A percentile compares a stretch with the other conserved stretches of the same genome.
Evolutionary conservation across 2,113 vertebrate genomes (phyloP).

Genomic region (Rhinopomastus cyanomelas): DNA sequence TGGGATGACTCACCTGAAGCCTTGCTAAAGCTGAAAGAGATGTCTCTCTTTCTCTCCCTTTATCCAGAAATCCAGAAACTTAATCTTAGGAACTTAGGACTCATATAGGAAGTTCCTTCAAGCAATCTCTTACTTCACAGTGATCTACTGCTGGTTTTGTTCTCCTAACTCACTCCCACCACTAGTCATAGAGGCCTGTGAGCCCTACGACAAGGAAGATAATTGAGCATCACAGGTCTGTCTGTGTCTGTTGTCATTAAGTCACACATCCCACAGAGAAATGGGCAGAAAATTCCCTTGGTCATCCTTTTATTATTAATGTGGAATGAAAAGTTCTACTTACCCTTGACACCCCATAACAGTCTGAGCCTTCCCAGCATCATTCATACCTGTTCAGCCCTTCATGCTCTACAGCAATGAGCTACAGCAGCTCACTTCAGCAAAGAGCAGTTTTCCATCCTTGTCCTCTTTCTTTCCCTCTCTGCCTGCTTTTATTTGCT

Average conservation of each 20-base stretch:
- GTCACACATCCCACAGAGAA: background rate
- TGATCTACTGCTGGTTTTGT: background rate
- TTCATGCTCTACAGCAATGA: background rate
- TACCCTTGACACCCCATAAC: background rate
- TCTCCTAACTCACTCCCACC: background rate
- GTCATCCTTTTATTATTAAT: background rate
- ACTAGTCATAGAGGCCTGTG: rapidly evolving
- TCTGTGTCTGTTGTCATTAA: background rate
- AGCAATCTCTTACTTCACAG: background rate
- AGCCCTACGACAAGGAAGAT: background rate
- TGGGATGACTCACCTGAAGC: background rate
- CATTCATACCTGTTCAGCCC: background rate
- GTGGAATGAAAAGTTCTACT: background rate
- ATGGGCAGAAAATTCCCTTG: background rate
- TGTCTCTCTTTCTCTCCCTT: background rate
- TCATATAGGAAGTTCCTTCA: background rate
- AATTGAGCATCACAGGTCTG: background rate
- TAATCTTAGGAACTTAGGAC: background rate
- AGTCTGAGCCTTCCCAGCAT: background rate
- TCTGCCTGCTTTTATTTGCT: background rate
- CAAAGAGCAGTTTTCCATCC: slow-evolving; percentile 7
- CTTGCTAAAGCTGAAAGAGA: background rate
- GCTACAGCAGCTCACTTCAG: background rate
- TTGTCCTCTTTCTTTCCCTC: background rate
- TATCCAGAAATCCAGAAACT: background rate